Evolutionary conservation across 37 sponge, comb jelly and placozoan species (phyloP), one percentile per base, ranked within the genome.

Genomic region (Eunapius fragilis): DNA sequence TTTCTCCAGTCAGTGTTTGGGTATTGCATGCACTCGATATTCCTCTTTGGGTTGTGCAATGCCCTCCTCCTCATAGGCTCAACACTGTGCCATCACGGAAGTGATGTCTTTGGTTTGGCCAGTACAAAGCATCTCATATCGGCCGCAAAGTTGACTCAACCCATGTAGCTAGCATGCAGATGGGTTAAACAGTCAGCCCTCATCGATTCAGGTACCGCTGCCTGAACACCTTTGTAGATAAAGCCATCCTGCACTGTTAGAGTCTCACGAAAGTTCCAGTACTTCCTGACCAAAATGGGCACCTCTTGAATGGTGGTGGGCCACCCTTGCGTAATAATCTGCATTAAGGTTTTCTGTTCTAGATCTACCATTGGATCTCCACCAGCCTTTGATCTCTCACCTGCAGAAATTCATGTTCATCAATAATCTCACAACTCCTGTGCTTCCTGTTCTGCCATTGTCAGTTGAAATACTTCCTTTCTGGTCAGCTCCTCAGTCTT

Each of bases 1-100:
- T 33, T 27, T 35, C 78, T 48, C 86, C 86, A 86, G 38, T 79
- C n/a, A 79, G 28, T 70, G 45, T 24, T 77, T 32, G 24, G 86
- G 86, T 71, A 79, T 30, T 23, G 41, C 30, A 32, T 37, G 71
- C 14, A 79, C 70, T 26, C 35, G 72, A 47, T 77, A 31, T 67
- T 78, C 78, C 70, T 85, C 71, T 31, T 27, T 77, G 31, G 86
- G 78, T 85, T 36, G 75, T 48, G 75, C 48, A 2, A 32, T 73
- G 45, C n/a, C 5, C 5, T 69, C 30, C 25, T 33, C 34, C 26
- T 50, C 33, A 27, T 80, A 86, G 14, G 36, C 68, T 25, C 45
- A 49, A 72, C 80, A 86, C 26, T 37, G 17, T 37, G 70, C 25
- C 2, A 80, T 74, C 23, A 86, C 25, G 9, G 49, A 14, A 67